These are phyloP conservation scores for Dione juno DNA, from an alignment of 2,888 invertebrate species.

Conservation along the genomic window DNA sequence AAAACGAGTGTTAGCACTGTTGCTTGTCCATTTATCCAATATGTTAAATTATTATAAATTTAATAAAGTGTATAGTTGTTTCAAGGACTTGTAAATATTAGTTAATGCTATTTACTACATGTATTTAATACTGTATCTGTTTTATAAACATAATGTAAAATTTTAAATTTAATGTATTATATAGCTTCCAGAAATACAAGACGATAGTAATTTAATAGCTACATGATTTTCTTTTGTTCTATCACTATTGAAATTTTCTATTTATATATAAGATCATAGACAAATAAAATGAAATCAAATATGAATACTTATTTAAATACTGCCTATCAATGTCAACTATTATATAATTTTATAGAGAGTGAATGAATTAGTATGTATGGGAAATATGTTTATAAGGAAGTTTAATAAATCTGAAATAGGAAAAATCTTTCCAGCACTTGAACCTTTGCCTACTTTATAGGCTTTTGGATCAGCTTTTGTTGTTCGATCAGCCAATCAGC, in stretches of 20 bases:
- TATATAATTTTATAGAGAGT: neutral
- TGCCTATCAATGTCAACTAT: slow-evolving; percentile 4
- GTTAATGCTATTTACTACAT: slow-evolving; percentile 70
- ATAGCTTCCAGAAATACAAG: slow-evolving; percentile 76
- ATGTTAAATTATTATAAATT: slow-evolving; percentile 78
- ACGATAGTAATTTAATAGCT: slow-evolving; percentile 50
- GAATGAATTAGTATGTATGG: neutral
- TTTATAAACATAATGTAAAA: slow-evolving; percentile 78
- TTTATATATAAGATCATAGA: slow-evolving; percentile 43
- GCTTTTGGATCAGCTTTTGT: neutral
- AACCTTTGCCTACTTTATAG: neutral
- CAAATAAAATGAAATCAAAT: slow-evolving; percentile 47
- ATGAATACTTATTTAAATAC: slow-evolving; percentile 27
- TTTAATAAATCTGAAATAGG: no score
- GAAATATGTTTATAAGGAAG: no score
- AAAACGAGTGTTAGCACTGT: slow-evolving; percentile 75
- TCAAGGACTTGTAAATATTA: slow-evolving; percentile 79
- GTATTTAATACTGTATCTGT: slow-evolving; percentile 81
- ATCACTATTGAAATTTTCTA: slow-evolving; percentile 43
- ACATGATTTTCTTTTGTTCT: slow-evolving; percentile 48
- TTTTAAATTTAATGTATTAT: slow-evolving; percentile 74
- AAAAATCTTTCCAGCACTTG: neutral
- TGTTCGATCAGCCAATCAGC: no score
- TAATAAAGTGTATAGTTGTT: slow-evolving; percentile 75
- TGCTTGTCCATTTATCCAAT: slow-evolving; percentile 66